Base-by-base conservation (phyloP, 2,113 vertebrate species). In the Vidua chalybeata region DNA sequence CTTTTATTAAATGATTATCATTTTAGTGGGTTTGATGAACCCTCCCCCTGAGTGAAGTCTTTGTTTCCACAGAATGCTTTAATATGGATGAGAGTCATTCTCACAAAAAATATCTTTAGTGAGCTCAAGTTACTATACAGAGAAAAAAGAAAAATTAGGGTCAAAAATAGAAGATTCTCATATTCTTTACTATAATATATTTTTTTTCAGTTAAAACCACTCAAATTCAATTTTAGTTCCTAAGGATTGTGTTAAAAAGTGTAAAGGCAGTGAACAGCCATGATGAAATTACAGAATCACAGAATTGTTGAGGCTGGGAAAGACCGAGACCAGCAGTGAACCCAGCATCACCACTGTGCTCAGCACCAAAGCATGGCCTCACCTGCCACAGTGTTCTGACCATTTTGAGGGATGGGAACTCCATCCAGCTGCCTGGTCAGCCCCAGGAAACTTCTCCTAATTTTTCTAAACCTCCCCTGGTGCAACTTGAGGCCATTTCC, bases 1-100 rank as follows among this genome's bases (percentile, higher is more conserved):
- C 66, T 87, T 89, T 72, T 92, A 95, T 92, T 94, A 97, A 97
- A 96, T 91, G 39, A 95, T 96, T 94, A 87, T 93, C 75, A 94
- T 94, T 96, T 96, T 87, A 91, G 91, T 77, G 64, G 39, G 35
- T 90, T 72, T 93, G 92, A 85, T 93, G 87, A 91, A 85, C 89
- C 84, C 87, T 93, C 75, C 67, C 63, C 75, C 71, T 83, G 55
- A 95, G 81, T 43, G 78, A 93, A 95, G 85, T 74, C 95, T 95
- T 97, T 95, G 89, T 95, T 95, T 96, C 83, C 68, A 19, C 46
- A 49, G 61, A 93, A 69, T 69, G 59, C 63, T 96, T 96, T 95
- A 89, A 94, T 96, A 93, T 95, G 78, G 91, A 93, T 96, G 87
- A 96, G 89, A 96, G 75, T 96, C 37, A 30, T 76, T 96, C 74